A percentile compares a stretch with the other conserved stretches of the same genome.
Conservation (phyloP, 2,797 vertebrate species). For the Eupleurogrammus muticus region DNA sequence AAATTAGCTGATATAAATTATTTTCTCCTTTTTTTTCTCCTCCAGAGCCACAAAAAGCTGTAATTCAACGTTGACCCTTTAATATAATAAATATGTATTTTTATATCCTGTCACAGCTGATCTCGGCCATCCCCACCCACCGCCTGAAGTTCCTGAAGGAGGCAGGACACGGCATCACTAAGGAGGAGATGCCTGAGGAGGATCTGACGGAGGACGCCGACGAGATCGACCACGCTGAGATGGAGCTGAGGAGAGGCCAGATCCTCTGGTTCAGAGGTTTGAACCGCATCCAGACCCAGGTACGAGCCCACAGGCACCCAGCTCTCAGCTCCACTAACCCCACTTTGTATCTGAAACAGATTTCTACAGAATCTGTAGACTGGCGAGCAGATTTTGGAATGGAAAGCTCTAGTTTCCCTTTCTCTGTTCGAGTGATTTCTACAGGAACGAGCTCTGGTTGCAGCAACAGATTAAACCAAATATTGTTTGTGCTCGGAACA, state of each 20-base stretch:
- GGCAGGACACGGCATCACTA: slow-evolving; percentile 92
- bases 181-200: slow-evolving; percentile 92
- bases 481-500: too few relatives aligned
- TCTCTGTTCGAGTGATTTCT: too few relatives aligned
- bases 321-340: too few relatives aligned
- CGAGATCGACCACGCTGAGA: slow-evolving; percentile 96
- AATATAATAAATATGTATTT: not conserved
- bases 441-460: too few relatives aligned
- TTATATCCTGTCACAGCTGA: slow-evolving; percentile 80
- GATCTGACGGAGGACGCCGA: slow-evolving; percentile 89
- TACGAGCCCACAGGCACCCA: slow-evolving; percentile 77
- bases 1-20: too few relatives aligned
- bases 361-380: too few relatives aligned
- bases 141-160: slow-evolving; percentile 97
- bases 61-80: too few relatives aligned
- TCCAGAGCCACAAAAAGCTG: not conserved
- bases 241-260: slow-evolving; percentile 96
- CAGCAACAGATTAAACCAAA: too few relatives aligned
- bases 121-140: slow-evolving; percentile 91
- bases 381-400: too few relatives aligned
- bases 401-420: too few relatives aligned
- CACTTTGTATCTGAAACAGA: too few relatives aligned
- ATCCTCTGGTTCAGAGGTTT: slow-evolving; percentile 99
- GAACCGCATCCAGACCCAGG: slow-evolving; percentile 99
- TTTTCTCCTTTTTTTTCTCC: too few relatives aligned